These are phyloP conservation scores for Sinhomidia bicolor DNA, from an alignment of 2,888 invertebrate species.

Conservation along the genomic window DNA sequence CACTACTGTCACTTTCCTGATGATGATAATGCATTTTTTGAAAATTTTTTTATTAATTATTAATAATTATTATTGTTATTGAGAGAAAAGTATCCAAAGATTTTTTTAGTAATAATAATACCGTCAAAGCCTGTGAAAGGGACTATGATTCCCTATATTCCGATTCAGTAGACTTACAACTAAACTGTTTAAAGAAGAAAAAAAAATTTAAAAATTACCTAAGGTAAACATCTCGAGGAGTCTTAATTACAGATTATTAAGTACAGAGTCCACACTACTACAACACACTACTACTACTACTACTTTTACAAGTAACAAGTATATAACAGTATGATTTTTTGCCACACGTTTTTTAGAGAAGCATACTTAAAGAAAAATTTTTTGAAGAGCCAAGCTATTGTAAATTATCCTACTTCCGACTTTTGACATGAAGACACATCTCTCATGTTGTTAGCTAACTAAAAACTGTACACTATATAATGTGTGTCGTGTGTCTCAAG, in stretches of 20 bases:
- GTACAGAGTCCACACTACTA: constrained; percentile 48
- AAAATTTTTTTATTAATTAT: constrained; percentile 5
- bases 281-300: neutral
- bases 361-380: neutral
- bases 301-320: neutral
- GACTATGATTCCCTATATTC: constrained; percentile 72
- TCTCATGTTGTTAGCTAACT: constrained; percentile 42
- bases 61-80: constrained; percentile 27
- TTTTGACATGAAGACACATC: constrained; percentile 58
- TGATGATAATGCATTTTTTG: neutral
- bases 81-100: neutral
- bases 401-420: constrained; percentile 75
- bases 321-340: constrained; percentile 53
- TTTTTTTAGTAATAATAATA: constrained; percentile 60
- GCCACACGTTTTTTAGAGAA: constrained; percentile 45
- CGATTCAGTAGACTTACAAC: constrained; percentile 73
- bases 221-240: constrained; percentile 66
- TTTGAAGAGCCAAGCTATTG: constrained; percentile 65
- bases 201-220: constrained; percentile 32
- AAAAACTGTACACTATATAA: constrained; percentile 20
- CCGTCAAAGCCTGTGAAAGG: constrained; percentile 72
- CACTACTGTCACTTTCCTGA: neutral
- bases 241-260: constrained; percentile 50
- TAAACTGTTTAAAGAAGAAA: too few relatives aligned
- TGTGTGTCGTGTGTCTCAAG: constrained; percentile 53